Evolutionary conservation across 37 sponge, comb jelly and placozoan genomes (phyloP).

Genomic region (Ephydatia muelleri): DNA sequence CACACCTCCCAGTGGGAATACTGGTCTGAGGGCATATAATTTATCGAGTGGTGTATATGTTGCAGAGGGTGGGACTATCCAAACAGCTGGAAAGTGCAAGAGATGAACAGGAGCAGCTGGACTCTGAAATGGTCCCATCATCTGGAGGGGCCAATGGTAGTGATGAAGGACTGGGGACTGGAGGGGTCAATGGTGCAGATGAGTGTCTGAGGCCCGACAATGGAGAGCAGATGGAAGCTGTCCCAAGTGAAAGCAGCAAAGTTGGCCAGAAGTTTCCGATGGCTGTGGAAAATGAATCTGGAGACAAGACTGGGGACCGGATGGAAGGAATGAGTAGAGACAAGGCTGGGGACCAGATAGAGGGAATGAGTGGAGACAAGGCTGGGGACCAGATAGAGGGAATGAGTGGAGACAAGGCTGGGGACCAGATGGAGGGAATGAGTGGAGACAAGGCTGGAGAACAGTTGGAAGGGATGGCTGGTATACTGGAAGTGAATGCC

Average conservation of each 20-base stretch:
- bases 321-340: not conserved
- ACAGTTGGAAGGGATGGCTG: not conserved
- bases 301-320: not conserved
- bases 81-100: not conserved
- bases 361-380: no score
- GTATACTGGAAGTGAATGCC: not conserved
- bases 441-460: not conserved
- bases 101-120: not conserved
- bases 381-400: not conserved
- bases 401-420: not conserved
- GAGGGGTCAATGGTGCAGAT: no score
- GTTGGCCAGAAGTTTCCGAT: not conserved
- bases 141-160: not conserved
- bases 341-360: not conserved
- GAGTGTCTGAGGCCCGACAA: conserved; percentile 1
- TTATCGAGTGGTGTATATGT: not conserved
- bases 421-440: not conserved
- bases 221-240: not conserved
- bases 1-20: not conserved
- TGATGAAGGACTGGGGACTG: not conserved
- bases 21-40: no score
- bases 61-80: not conserved
- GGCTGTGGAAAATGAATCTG: no score
- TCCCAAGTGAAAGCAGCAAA: not conserved
- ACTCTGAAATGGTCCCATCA: not conserved